These are phyloP conservation scores for Pterocles gutturalis DNA, from an alignment of 2,113 vertebrate species.

Conservation along the genomic window DNA sequence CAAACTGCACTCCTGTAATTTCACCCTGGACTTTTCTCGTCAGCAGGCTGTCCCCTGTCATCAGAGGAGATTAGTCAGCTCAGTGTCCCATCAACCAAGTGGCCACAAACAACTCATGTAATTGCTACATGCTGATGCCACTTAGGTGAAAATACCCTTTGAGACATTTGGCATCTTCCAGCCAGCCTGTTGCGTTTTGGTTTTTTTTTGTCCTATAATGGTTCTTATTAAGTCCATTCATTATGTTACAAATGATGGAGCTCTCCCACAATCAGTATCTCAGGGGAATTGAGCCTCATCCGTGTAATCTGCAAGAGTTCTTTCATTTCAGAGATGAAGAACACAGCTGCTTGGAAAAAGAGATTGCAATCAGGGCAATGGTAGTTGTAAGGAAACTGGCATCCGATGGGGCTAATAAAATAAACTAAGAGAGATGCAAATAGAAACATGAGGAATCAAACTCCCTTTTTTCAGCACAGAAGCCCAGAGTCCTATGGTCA, in stretches of 20 bases:
- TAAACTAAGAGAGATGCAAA: background rate
- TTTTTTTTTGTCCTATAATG: background rate
- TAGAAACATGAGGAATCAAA: background rate
- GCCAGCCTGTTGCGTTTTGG: background rate
- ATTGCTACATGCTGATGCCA: background rate
- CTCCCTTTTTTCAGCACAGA: background rate
- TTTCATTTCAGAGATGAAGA: background rate
- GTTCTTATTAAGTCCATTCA: background rate
- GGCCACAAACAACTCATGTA: background rate
- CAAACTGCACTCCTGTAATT: background rate
- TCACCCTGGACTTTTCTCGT: background rate
- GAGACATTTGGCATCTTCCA: background rate
- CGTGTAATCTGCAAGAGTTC: accelerated
- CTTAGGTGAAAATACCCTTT: background rate
- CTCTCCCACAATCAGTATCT: background rate
- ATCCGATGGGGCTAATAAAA: background rate
- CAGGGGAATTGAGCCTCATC: background rate
- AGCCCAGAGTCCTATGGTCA: background rate
- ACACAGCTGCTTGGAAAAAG: background rate
- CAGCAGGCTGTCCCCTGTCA: background rate
- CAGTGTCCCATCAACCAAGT: background rate
- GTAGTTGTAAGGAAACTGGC: background rate
- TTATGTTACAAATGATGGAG: background rate
- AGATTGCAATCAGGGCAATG: background rate
- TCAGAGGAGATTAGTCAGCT: background rate